Base-by-base conservation (phyloP, 2,797 vertebrate genomes). In the Oryzias dopingdopingensis region DNA sequence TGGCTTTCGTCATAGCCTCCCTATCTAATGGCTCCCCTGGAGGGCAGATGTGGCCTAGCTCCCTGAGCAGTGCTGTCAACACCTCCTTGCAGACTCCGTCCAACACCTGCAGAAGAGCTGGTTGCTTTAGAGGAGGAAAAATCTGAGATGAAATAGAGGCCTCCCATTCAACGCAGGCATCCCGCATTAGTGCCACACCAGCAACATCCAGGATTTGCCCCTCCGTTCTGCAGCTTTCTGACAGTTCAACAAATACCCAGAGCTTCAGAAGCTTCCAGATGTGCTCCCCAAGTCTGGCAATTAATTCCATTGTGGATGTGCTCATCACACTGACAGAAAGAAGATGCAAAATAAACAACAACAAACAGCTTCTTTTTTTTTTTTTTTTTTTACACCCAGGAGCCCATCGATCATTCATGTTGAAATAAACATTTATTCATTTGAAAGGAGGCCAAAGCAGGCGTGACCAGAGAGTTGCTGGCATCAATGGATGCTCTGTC, bases 1-100 rank as follows among this genome's bases (percentile, higher is more conserved):
- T 52, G 47, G 52, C 60, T 55, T 73, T 81, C 72, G 72, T 88
- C 84, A 81, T 76, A 70, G 63, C 61, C 83, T 73, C 67, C 55
- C 42, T 18, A 43, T 74, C 89, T 93, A 95, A 94, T 93, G 90
- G 91, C 91, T 92, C 91, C 92, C 93, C 42, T 61, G 86, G 86
- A 91, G 92, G 90, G 92, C 91, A 91, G 91, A 89, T 90, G 90
- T 84, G 62, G 40, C 71, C 57, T 88, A 78, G 92, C 92, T 94
- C 92, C 94, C 92, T 92, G 94, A 93, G 91, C 88, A 84, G 89
- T 66, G 50, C 42, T 4, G 56, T 51, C 42, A 26, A 54, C 74
- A 26, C 65, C 59, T 60, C 88, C 90, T 91, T 86, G 85, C 76
- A 64, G 88, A 89, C 85, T 89, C 87, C 81, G 69, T 82, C 26